Conservation (phyloP, 2,113 vertebrate species). For the human (Homo sapiens) region GRCh38 chr1:216904501-216905000, state of each 20-base stretch:
- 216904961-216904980: not conserved
- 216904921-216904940: not conserved
- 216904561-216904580: conserved; percentile 89
- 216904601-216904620: conserved; percentile 86
- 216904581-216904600: conserved; percentile 90
- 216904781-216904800: conserved; percentile 30
- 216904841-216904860: not conserved
- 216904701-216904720: conserved; percentile 13
- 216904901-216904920: conserved; percentile 53
- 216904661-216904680: conserved; percentile 64
- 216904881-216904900: conserved; percentile 12
- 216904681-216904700: conserved; percentile 40
- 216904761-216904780: conserved; percentile 27
- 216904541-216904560: conserved; percentile 87
- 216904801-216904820: not conserved
- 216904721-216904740: conserved; percentile 68
- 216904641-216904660: conserved; percentile 66
- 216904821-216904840: conserved; percentile 40
- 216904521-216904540: conserved; percentile 80
- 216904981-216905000: conserved; percentile 33
- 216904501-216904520: conserved; percentile 75
- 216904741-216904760: conserved; percentile 47
- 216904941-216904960: not conserved
- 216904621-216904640: conserved; percentile 79
- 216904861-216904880: conserved; percentile 3